Base-by-base conservation (phyloP, 2,797 vertebrate species). In the Nyctalus aviator region DNA sequence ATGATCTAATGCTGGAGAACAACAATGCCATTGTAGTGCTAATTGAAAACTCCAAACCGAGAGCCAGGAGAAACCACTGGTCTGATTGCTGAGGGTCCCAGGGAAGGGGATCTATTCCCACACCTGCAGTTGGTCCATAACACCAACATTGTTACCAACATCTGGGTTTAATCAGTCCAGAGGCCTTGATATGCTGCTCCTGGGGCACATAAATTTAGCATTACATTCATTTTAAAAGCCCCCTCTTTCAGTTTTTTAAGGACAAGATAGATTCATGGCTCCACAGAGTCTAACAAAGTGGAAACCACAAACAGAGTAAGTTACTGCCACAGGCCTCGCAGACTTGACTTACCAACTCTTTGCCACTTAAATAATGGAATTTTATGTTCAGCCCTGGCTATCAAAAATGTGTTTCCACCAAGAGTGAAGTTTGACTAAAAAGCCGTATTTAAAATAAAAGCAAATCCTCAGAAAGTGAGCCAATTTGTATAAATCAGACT, bases 201-300 rank as follows among this genome's bases (percentile, higher is more conserved):
- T 55, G 98, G 98, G 98, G 97, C 98, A 98, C 97, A 98, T 98
- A 98, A 98, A 98, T 98, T 98, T 97, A 98, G 96, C 97, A 98
- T 98, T 98, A 98, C 98, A 98, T 98, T 98, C 97, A 96, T 98
- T 98, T 98, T 97, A 98, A 98, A 98, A 98, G 97, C 96, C 93
- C 97, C 95, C 96, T 98, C 97, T 98, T 98, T 98, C 98, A 98
- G 95, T 96, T 98, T 98, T 98, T 98, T 98, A 97, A 98, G 98
- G 98, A 98, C 98, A 98, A 98, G 98, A 98, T 98, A 99, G 98
- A 98, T 98, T 98, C 98, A 98, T 98, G 98, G 98, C 98, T 98
- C 98, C 98, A 97, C 97, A 88, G 98, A 98, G 98, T 98, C 98
- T 98, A 98, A 98, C 98, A 98, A 98, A 98, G 97, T 97, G 92